phyloP scores from a whole-genome alignment of 2,113 vertebrate species.

The Macquaria australasica region DNA sequence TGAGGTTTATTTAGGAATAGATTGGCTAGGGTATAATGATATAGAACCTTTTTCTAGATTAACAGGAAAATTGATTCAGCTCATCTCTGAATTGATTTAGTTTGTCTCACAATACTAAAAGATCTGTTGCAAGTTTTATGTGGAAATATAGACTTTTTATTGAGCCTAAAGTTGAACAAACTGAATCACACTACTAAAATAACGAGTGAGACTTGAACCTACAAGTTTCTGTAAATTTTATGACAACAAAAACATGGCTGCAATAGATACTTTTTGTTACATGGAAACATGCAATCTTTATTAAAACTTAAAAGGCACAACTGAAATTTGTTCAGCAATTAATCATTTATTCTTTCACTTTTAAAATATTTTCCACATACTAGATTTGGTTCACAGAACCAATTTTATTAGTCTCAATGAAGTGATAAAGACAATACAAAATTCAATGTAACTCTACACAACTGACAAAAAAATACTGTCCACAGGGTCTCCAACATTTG shows the following conservation, averaged over 20 bases:
- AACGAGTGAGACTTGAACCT: background rate
- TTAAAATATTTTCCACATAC: slow-evolving; percentile 71
- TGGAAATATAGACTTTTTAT: background rate
- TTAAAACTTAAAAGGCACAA: slow-evolving; percentile 21
- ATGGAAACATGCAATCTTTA: slow-evolving; percentile 15
- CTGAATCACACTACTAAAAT: slow-evolving; percentile 8
- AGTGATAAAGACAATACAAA: slow-evolving; percentile 73
- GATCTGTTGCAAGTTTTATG: slow-evolving; percentile 5
- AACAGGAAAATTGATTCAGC: background rate
- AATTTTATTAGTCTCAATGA: slow-evolving; percentile 72
- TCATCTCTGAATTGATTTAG: background rate
- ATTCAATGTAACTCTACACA: slow-evolving; percentile 56
- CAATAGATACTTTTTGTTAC: background rate
- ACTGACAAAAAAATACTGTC: slow-evolving; percentile 59
- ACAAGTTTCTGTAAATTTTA: background rate
- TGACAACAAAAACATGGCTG: background rate
- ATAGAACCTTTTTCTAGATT: background rate
- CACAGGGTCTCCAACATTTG: slow-evolving; percentile 44
- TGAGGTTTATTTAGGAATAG: background rate
- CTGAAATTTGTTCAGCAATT: slow-evolving; percentile 60
- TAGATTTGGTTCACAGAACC: slow-evolving; percentile 86
- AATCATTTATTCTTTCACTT: slow-evolving; percentile 70
- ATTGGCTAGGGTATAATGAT: background rate
- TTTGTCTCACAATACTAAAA: background rate
- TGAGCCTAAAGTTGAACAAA: background rate